Conservation (phyloP, 2,113 vertebrate species). For the Australoheros scitulus region DNA sequence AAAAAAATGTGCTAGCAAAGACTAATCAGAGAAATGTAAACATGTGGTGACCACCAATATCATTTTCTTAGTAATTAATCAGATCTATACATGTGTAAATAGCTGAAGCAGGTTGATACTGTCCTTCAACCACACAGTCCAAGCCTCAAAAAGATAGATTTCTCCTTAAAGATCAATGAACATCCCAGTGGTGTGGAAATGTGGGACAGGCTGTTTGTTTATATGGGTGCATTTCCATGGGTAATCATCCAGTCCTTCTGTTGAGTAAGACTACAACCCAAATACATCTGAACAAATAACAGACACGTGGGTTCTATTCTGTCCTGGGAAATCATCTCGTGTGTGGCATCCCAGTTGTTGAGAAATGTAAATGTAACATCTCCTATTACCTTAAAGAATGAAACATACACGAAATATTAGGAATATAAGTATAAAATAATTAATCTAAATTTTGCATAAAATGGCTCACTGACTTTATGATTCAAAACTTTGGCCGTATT, state of each 20-base stretch:
- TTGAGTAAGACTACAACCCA: conserved; percentile 4
- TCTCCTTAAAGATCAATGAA: conserved; percentile 32
- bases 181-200: neutral
- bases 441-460: neutral
- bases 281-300: neutral
- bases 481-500: no score
- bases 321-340: neutral
- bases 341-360: neutral
- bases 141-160: neutral
- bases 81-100: neutral
- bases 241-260: conserved; percentile 6
- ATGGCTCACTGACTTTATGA: neutral
- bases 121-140: conserved; percentile 23
- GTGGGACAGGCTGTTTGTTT: neutral
- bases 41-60: neutral
- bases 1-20: no score
- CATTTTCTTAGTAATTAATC: neutral
- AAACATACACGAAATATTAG: neutral
- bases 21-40: neutral
- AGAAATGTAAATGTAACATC: neutral
- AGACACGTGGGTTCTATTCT: neutral
- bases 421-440: neutral
- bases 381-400: neutral
- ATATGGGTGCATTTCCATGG: neutral
- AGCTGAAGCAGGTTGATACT: neutral